These are phyloP conservation scores for Nyctibius grandis DNA, from an alignment of 2,797 vertebrate species.

Conservation along the genomic window DNA sequence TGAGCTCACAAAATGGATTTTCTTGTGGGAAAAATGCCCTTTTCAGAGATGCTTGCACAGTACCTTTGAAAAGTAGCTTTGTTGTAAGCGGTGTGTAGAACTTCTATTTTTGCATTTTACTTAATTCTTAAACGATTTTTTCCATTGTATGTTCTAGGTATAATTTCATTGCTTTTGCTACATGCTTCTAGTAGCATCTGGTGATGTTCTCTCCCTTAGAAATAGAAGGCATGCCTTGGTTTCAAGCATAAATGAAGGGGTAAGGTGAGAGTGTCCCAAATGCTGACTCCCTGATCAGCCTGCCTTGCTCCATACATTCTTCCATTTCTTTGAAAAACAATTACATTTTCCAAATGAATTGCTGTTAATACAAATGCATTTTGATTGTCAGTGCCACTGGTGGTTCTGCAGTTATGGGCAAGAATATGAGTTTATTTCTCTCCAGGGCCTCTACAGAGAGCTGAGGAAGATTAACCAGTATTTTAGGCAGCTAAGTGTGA, in stretches of 20 bases:
- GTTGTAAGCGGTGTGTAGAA: not conserved
- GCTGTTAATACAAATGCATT: not conserved
- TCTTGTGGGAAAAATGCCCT: not conserved
- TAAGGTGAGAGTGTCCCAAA: not conserved
- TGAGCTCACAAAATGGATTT: not conserved
- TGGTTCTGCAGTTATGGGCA: not conserved
- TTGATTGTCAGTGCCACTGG: not conserved
- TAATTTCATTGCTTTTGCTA: not conserved
- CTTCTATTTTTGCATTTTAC: not conserved
- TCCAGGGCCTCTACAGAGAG: not conserved
- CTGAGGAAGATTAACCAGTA: conserved; percentile 8
- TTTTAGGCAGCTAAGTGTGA: conserved; percentile 48
- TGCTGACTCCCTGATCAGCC: not conserved
- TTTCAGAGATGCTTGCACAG: not conserved
- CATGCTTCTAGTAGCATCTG: not conserved
- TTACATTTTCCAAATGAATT: not conserved
- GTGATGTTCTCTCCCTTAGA: not conserved
- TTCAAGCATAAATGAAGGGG: not conserved
- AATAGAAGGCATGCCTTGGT: not conserved
- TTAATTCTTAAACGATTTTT: not conserved
- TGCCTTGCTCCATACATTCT: not conserved
- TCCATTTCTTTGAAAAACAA: not conserved
- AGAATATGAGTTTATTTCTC: not conserved
- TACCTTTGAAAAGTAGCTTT: not conserved
- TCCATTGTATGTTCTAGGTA: not conserved